A percentile compares a stretch with the other conserved stretches of the same genome.
Conservation (phyloP, 2,888 invertebrate species). For the Hemithea aestivaria region DNA sequence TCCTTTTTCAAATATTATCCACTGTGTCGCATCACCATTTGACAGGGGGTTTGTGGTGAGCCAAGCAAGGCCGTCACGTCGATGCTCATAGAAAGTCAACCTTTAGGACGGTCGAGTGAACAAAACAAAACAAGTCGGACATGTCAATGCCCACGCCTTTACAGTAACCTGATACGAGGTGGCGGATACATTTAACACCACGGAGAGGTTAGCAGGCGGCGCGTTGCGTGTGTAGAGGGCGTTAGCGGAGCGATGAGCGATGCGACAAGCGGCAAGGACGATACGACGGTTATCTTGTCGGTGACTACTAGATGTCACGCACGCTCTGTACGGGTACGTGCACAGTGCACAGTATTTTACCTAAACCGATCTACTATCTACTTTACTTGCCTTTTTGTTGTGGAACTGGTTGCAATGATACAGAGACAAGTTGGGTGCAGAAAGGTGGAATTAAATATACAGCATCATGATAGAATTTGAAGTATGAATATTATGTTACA, state of each 20-base stretch:
- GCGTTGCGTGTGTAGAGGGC: conserved; percentile 43
- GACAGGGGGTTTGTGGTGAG: conserved; percentile 65
- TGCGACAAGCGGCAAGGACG: conserved; percentile 41
- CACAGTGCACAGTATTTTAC: conserved; percentile 32
- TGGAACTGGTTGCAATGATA: too few species aligned
- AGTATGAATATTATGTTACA: too few species aligned
- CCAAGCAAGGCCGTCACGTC: conserved; percentile 63
- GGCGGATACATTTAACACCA: conserved; percentile 76
- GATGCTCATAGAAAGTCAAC: conserved; percentile 73
- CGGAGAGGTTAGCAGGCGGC: conserved; percentile 54
- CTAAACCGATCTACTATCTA: conserved; percentile 14
- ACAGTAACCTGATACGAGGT: conserved; percentile 73
- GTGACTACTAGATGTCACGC: conserved; percentile 64
- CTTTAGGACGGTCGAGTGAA: conserved; percentile 68
- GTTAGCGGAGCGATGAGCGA: conserved; percentile 55
- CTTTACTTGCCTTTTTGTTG: conserved; percentile 3
- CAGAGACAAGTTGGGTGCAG: too few species aligned
- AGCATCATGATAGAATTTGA: too few species aligned
- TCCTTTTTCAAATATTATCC: too few species aligned
- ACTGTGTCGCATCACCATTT: conserved; percentile 50
- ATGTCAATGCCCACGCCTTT: conserved; percentile 79
- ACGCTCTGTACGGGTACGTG: conserved; percentile 42
- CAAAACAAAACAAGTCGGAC: conserved; percentile 75
- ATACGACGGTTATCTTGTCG: conserved; percentile 46
- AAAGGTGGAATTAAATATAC: too few species aligned